These are phyloP conservation scores for Bombycilla garrulus DNA, from an alignment of 2,113 vertebrate species.

Conservation along the genomic window DNA sequence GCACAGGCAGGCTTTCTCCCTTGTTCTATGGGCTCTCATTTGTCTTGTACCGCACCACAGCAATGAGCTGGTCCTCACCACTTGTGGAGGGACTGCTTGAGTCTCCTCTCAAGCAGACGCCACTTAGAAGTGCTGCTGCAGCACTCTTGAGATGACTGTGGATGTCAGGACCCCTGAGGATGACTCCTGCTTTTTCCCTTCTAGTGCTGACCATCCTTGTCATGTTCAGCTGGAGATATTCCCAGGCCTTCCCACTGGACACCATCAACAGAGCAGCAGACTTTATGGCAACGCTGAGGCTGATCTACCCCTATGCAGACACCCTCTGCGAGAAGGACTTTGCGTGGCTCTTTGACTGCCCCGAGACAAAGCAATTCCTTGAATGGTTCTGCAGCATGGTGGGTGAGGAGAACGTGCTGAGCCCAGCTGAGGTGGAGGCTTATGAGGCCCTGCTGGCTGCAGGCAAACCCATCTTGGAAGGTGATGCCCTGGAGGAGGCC, in stretches of 20 bases:
- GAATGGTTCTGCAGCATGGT: slow-evolving; percentile 32
- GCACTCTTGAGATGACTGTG: neutral
- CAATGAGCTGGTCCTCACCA: neutral
- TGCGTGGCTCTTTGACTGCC: slow-evolving; percentile 45
- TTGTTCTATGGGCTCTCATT: neutral
- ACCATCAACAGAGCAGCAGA: neutral
- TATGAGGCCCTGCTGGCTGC: slow-evolving; percentile 5
- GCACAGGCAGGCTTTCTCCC: neutral
- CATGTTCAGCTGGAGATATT: neutral
- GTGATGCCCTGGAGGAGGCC: neutral
- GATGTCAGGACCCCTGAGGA: neutral
- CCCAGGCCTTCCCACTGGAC: neutral
- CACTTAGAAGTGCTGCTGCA: neutral
- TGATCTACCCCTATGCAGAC: neutral
- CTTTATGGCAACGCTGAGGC: neutral
- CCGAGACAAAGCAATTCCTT: neutral
- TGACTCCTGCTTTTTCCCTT: neutral
- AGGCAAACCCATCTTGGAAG: slow-evolving; percentile 48
- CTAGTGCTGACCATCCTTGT: neutral
- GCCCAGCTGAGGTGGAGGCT: slow-evolving; percentile 20
- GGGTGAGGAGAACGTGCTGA: neutral
- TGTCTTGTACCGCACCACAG: neutral
- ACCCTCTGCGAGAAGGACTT: slow-evolving; percentile 27
- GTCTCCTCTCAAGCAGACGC: neutral
- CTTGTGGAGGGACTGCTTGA: neutral